phyloP scores from a whole-genome alignment of 1,140 invertebrate genomes.

The Danaus plexippus region DNA sequence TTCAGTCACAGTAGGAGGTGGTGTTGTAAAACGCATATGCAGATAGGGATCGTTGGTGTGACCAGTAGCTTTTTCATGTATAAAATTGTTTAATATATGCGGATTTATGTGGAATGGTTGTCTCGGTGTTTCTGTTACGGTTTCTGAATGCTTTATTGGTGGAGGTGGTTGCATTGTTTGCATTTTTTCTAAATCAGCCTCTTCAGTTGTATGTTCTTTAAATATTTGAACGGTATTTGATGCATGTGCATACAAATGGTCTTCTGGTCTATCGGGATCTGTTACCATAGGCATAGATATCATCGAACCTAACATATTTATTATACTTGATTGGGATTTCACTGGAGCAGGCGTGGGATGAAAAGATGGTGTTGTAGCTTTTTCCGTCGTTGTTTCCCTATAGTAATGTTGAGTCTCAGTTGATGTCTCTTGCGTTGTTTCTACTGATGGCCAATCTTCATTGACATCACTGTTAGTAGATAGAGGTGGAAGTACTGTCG shows the following conservation, averaged over 20 bases:
- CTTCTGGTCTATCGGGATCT: conserved; percentile 51
- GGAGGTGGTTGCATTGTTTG: conserved; percentile 69
- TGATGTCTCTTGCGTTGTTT: conserved; percentile 23
- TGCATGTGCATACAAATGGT: conserved; percentile 60
- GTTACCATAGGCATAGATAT: conserved; percentile 59
- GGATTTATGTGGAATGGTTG: conserved; percentile 44
- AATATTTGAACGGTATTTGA: conserved; percentile 55
- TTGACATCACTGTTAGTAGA: neutral
- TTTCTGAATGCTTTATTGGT: conserved; percentile 41
- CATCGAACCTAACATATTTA: conserved; percentile 59
- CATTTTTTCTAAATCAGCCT: conserved; percentile 53
- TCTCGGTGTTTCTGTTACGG: conserved; percentile 39
- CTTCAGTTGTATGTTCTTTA: conserved; percentile 36
- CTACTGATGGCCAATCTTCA: conserved; percentile 19
- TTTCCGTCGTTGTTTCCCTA: conserved; percentile 36
- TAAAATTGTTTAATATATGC: conserved; percentile 36
- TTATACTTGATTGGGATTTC: conserved; percentile 32
- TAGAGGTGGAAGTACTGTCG: conserved; percentile 36
- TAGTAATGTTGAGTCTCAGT: conserved; percentile 29
- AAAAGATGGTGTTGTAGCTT: conserved; percentile 17
- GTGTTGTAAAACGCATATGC: conserved; percentile 56
- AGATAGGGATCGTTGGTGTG: conserved; percentile 58
- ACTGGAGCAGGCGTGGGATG: conserved; percentile 21
- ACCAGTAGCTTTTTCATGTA: conserved; percentile 43
- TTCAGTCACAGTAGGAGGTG: conserved; percentile 63